A percentile compares a stretch with the other conserved stretches of the same genome.
Evolutionary conservation across 2,797 vertebrate genomes (phyloP).

Genomic region (Cossypha caffra): DNA sequence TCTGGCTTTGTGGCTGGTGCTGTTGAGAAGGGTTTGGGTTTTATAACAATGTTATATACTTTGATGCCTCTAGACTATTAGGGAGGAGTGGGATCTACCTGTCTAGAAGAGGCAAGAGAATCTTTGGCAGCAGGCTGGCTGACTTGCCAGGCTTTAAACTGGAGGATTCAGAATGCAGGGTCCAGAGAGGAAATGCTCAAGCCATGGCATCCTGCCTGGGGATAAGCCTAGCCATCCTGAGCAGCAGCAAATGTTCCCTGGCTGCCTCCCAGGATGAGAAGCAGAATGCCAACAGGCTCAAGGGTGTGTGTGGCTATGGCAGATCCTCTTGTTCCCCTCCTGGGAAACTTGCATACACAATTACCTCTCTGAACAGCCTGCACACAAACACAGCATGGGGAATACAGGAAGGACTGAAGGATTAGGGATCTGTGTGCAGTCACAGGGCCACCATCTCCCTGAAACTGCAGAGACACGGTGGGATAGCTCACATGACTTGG

Average conservation of each 20-base stretch:
- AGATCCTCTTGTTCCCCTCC: neutral
- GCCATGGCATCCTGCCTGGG: neutral
- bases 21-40: neutral
- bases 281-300: neutral
- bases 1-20: neutral
- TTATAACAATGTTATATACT: no score
- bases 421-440: neutral
- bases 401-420: neutral
- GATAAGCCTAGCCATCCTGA: neutral
- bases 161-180: neutral
- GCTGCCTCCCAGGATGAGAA: neutral
- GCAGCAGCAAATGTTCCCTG: neutral
- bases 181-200: neutral
- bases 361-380: neutral
- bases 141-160: neutral
- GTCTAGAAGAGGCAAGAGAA: neutral
- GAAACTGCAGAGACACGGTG: neutral
- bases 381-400: accelerated
- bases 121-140: neutral
- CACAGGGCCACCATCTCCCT: neutral
- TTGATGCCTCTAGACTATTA: neutral
- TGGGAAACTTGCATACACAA: neutral
- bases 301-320: neutral
- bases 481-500: neutral
- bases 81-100: neutral